Percentiles rank a stretch among this genome's conserved stretches.
Evolutionary conservation across 2,888 invertebrate species (phyloP).

Genomic region (Tuta absoluta): DNA sequence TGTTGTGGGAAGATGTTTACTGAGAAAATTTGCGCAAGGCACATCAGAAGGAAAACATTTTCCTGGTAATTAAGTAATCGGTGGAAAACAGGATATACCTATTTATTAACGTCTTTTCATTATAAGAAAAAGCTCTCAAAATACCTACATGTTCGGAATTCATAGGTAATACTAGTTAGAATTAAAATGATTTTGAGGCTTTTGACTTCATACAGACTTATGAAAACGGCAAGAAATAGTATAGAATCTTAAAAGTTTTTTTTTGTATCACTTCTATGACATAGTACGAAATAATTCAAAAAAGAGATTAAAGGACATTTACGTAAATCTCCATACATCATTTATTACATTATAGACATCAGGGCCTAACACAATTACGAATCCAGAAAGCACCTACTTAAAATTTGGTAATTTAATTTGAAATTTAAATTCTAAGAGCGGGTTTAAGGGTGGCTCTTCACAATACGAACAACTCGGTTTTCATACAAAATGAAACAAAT

Average conservation of each 20-base stretch:
- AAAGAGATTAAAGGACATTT: neutral
- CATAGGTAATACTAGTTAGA: neutral
- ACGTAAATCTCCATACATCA: neutral
- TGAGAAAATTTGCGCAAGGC: neutral
- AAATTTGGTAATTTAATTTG: slow-evolving; percentile 24
- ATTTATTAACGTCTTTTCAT: no score
- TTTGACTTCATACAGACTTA: no score
- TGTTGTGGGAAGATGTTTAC: slow-evolving; percentile 8
- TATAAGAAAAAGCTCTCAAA: no score
- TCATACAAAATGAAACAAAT: slow-evolving; percentile 28
- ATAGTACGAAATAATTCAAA: neutral
- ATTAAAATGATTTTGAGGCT: no score
- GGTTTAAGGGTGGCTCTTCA: slow-evolving; percentile 11
- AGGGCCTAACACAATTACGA: slow-evolving; percentile 14
- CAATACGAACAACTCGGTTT: slow-evolving; percentile 22
- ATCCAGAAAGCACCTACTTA: slow-evolving; percentile 13
- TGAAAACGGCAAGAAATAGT: no score
- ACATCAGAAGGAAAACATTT: neutral
- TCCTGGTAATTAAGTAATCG: slow-evolving; percentile 4
- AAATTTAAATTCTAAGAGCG: slow-evolving; percentile 25
- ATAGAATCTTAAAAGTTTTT: no score
- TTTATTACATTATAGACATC: no score
- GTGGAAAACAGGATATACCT: neutral
- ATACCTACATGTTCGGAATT: no score
- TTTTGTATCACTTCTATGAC: neutral